Conservation (phyloP, 1,140 invertebrate species). For the Muscidifurax raptorellus region DNA sequence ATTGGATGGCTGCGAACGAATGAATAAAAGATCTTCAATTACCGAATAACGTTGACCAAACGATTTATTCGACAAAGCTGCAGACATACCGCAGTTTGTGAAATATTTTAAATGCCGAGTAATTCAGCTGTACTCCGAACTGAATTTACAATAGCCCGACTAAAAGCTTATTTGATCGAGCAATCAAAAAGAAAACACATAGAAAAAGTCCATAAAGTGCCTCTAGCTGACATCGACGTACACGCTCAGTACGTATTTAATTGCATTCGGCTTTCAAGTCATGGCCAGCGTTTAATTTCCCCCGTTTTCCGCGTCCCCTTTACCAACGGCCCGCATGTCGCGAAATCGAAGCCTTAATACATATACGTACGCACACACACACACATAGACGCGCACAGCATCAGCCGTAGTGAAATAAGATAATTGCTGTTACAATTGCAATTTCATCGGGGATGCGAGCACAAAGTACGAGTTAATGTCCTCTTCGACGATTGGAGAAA, state of each 20-base stretch:
- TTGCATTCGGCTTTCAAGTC: constrained; percentile 47
- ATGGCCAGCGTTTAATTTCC: constrained; percentile 47
- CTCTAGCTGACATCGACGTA: constrained; percentile 43
- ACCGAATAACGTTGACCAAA: too few relatives aligned
- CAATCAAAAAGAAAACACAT: not conserved
- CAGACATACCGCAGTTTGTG: not conserved
- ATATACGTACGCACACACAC: too few relatives aligned
- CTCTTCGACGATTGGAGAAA: constrained; percentile 40
- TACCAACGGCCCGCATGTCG: constrained; percentile 47
- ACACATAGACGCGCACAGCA: not conserved
- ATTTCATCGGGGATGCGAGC: constrained; percentile 58
- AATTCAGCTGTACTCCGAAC: not conserved
- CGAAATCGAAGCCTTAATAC: constrained; percentile 37
- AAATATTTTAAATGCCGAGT: not conserved
- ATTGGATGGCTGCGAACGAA: too few relatives aligned
- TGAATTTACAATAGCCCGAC: not conserved
- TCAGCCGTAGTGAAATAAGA: constrained; percentile 60
- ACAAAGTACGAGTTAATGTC: constrained; percentile 66
- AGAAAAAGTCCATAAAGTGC: constrained; percentile 33
- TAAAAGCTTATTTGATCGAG: constrained; percentile 29
- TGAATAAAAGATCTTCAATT: too few relatives aligned
- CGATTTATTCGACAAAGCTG: too few relatives aligned
- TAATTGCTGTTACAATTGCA: constrained; percentile 70
- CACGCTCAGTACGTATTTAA: constrained; percentile 41
- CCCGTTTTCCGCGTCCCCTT: constrained; percentile 53